Conservation (phyloP, 2,113 vertebrate species). For the Apodemus speciosus region DNA sequence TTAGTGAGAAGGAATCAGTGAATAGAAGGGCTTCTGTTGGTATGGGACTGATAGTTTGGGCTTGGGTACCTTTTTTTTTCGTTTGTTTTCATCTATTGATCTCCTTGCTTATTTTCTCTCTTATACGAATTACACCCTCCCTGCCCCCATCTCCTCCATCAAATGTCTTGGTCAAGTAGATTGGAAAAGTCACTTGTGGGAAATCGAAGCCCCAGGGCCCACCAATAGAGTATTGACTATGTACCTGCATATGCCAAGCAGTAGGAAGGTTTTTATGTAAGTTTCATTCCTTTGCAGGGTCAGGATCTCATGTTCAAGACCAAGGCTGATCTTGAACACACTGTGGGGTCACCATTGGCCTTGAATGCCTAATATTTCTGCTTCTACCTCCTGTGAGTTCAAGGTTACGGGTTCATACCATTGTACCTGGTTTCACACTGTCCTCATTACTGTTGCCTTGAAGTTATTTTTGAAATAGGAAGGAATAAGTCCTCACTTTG, state of each 20-base stretch:
- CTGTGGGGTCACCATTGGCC: not conserved
- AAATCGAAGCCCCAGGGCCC: not conserved
- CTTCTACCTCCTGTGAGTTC: not conserved
- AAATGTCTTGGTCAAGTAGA: not conserved
- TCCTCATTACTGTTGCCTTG: not conserved
- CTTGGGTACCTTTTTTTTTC: not conserved
- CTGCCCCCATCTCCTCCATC: not conserved
- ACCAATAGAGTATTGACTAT: not conserved
- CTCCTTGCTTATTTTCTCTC: not conserved
- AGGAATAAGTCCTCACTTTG: not conserved
- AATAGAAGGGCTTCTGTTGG: not conserved
- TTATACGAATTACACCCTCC: not conserved
- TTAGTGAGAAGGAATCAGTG: not conserved
- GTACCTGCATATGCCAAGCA: not conserved
- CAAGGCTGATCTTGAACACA: not conserved
- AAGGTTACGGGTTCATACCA: not conserved
- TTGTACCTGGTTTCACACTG: not conserved
- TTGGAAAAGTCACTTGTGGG: not conserved
- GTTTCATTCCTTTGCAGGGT: not conserved
- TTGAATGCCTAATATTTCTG: not conserved
- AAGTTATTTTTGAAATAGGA: slow-evolving; percentile 32
- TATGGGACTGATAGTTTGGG: not conserved
- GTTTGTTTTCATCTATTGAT: slow-evolving; percentile 8
- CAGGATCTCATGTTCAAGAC: not conserved
- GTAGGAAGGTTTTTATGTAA: not conserved